Conservation (phyloP, 1,140 invertebrate genomes). For the Adelges cooleyi region DNA sequence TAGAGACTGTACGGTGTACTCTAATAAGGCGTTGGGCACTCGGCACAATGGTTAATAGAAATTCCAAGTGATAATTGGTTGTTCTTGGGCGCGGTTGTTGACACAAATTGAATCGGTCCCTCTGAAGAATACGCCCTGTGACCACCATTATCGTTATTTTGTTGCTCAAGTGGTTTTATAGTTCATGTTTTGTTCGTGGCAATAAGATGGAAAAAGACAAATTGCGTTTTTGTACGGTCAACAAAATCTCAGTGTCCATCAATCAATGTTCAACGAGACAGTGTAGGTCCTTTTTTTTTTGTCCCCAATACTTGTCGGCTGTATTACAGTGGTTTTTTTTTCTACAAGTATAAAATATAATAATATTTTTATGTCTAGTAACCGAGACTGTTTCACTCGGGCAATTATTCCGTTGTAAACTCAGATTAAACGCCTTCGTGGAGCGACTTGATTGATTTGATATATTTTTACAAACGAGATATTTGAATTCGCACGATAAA, state of each 20-base stretch:
- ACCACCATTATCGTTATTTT: conserved; percentile 11
- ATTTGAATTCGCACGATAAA: too few species aligned
- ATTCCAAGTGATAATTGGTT: neutral
- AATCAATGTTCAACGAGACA: conserved; percentile 7
- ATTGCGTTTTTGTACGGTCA: conserved; percentile 16
- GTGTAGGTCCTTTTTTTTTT: neutral
- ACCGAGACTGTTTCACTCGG: too few species aligned
- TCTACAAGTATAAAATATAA: too few species aligned
- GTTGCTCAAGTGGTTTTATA: conserved; percentile 4
- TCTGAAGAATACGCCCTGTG: neutral
- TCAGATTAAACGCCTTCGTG: too few species aligned
- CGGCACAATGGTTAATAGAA: too few species aligned
- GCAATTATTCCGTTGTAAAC: too few species aligned
- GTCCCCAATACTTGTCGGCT: neutral
- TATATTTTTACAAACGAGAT: too few species aligned
- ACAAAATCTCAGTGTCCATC: conserved; percentile 11
- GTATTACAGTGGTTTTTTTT: neutral
- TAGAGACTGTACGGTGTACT: too few species aligned
- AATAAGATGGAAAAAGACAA: conserved; percentile 21
- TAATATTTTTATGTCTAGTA: too few species aligned
- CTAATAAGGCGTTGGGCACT: too few species aligned
- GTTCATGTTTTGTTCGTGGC: conserved; percentile 10
- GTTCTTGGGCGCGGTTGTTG: neutral
- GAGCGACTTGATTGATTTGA: too few species aligned
- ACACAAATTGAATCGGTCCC: neutral